Evolutionary conservation across 2,797 vertebrate species (phyloP).

Genomic region (Falco columbarius): DNA sequence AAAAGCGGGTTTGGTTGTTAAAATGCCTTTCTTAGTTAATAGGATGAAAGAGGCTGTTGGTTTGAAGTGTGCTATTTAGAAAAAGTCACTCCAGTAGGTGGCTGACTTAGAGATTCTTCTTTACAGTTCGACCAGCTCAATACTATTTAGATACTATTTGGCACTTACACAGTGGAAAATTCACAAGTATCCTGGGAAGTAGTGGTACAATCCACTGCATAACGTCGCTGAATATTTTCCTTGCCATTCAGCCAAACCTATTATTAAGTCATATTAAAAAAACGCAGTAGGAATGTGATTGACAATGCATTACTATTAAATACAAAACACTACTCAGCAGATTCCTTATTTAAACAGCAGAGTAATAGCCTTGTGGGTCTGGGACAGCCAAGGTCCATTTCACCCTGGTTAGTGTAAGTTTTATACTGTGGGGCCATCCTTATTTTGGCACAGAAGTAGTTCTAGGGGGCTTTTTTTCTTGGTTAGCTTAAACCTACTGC

Average conservation of each 20-base stretch:
- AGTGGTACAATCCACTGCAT: slow-evolving; percentile 22
- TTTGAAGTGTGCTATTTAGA: background rate
- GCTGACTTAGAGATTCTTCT: background rate
- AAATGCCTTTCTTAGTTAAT: background rate
- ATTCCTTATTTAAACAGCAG: slow-evolving; percentile 6
- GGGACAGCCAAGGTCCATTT: background rate
- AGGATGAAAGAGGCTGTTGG: background rate
- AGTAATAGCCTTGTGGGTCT: background rate
- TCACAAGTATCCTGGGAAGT: background rate
- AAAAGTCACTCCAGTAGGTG: background rate
- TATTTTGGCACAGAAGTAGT: background rate
- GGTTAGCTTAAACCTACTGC: background rate
- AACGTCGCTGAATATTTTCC: slow-evolving; percentile 46
- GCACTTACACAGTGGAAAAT: slow-evolving; percentile 22
- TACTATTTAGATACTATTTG: background rate
- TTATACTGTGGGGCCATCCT: background rate
- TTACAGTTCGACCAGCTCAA: background rate
- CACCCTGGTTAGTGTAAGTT: background rate
- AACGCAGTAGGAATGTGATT: background rate
- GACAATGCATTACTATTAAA: slow-evolving; percentile 6
- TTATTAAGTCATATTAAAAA: slow-evolving; percentile 45
- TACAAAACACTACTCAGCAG: slow-evolving; percentile 26
- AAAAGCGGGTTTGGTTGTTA: background rate
- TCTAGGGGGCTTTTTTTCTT: background rate
- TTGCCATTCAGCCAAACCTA: slow-evolving; percentile 41